These are phyloP conservation scores for Gymnothorax javanicus DNA, from an alignment of 2,797 vertebrate genomes.

Conservation along the genomic window DNA sequence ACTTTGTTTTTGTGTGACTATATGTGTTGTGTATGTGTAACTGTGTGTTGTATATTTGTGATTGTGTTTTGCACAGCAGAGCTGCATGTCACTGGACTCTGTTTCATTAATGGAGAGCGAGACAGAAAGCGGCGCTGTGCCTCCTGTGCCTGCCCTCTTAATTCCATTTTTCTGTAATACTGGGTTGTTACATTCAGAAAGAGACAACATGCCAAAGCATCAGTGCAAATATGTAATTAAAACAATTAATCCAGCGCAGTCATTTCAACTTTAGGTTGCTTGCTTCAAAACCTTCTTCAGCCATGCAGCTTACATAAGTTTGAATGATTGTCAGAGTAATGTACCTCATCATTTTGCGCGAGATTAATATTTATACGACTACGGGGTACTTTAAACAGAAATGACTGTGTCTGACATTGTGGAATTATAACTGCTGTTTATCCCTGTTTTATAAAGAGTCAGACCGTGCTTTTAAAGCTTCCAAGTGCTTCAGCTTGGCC, in stretches of 20 bases:
- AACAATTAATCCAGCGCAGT: neutral
- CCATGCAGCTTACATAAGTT: neutral
- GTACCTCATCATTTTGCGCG: neutral
- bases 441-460: neutral
- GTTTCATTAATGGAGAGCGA: neutral
- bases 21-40: too few relatives aligned
- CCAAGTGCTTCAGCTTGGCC: neutral
- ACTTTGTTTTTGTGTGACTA: too few relatives aligned
- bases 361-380: neutral
- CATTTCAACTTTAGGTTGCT: neutral
- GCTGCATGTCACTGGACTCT: neutral
- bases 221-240: constrained; percentile 7
- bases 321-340: neutral
- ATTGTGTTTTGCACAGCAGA: neutral
- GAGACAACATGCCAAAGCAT: constrained; percentile 1
- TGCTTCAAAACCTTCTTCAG: neutral
- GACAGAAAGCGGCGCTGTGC: neutral
- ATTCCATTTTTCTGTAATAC: constrained; percentile 14
- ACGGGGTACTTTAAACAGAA: neutral
- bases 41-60: too few relatives aligned
- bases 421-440: neutral
- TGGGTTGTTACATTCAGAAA: neutral
- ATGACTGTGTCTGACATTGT: neutral
- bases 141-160: neutral
- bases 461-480: neutral